Base-by-base conservation (phyloP, 1,140 invertebrate species). In the Atta texana region DNA sequence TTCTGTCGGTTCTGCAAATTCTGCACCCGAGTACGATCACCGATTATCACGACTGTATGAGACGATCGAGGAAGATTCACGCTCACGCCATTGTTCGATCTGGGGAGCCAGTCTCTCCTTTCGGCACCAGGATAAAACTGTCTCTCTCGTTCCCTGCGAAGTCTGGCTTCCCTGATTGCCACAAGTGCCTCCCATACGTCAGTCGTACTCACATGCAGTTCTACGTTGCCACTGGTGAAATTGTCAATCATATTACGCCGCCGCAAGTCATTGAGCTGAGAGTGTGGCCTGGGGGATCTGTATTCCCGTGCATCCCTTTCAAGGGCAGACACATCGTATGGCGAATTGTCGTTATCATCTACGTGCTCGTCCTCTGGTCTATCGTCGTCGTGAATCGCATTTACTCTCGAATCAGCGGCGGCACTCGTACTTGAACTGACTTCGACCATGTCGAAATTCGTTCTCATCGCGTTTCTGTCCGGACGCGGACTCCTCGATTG, bases 111-210 rank as follows among this genome's bases (percentile, higher is more conserved):
- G 12, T 92, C 89, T 59, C 85, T 88, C 39, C 77, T 91, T 3
- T 86, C 92, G 16, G 49, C 71, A n/a, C 64, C 44, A 16, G 86
- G 86, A 59, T 89, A 74, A 61, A 88, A 74, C 44, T 93, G 89
- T 10, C 93, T 88, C 28, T 94, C 94, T 5, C 93, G 95, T 89
- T 96, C 96, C 77, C 96, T 94, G 55, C 96, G 93, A 55, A 96
- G 94, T 91, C 96, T 95, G n/a, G 96, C 96, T 87, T 97, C 96
- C 86, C 96, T 95, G 59, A 97, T 96, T 2, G 96, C 96, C 8
- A 97, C 96, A 2, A 97, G 94, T 6, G 96, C 96, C 92, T 97
- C 97, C 96, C 97, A 97, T 16, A 97, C 96, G 88, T 97, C 96
- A 64, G 96, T 96, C 18, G 95, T 93, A 39, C 95, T 94, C 0